phyloP scores from a whole-genome alignment of 2,113 vertebrate genomes.

The Thryonomys swinderianus region DNA sequence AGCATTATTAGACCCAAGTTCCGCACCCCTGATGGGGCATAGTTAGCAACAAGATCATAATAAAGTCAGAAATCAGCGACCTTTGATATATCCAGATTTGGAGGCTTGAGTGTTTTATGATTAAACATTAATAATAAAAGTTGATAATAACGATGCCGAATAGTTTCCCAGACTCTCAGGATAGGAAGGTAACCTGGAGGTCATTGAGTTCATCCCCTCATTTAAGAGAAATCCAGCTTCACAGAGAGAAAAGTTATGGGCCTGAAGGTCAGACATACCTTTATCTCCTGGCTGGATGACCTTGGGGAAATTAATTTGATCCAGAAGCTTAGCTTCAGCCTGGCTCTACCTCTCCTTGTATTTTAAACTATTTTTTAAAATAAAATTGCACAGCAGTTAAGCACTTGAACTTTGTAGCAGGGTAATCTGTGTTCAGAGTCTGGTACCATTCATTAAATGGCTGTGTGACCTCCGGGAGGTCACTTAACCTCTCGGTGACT shows the following conservation, averaged over 20 bases:
- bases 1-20: background rate
- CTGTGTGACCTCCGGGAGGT: background rate
- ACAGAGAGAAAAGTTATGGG: background rate
- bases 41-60: background rate
- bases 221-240: background rate
- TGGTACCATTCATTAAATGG: background rate
- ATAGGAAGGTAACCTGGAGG: background rate
- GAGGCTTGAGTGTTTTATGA: background rate
- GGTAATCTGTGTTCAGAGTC: background rate
- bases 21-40: background rate
- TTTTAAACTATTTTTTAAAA: background rate
- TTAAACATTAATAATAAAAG: background rate
- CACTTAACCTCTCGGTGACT: background rate
- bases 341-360: background rate
- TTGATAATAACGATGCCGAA: background rate
- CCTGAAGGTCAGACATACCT: background rate
- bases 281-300: background rate
- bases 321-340: background rate
- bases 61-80: background rate
- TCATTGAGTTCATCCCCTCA: background rate
- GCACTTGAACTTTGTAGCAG: background rate
- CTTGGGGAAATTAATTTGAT: background rate
- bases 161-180: background rate
- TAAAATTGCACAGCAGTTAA: background rate
- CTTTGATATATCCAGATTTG: constrained; percentile 15